A percentile compares a stretch with the other conserved stretches of the same genome.
Evolutionary conservation across 2,797 vertebrate genomes (phyloP).

Genomic region (Ctenopoma multispine): DNA sequence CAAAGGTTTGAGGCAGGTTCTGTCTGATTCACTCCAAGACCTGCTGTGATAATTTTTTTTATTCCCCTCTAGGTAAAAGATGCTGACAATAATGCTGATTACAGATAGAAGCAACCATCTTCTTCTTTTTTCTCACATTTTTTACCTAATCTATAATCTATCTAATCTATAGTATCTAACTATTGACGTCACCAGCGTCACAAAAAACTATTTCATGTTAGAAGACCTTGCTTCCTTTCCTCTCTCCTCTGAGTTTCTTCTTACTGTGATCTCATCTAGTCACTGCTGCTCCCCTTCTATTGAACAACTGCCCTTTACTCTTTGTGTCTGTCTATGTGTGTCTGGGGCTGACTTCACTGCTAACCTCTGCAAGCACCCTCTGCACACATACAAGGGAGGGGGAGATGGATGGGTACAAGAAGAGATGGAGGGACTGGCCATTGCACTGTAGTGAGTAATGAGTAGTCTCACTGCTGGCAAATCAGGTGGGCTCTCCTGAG

Average conservation of each 20-base stretch:
- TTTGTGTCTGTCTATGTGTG: constrained; percentile 38
- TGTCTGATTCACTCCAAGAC: constrained; percentile 48
- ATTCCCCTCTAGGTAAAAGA: constrained; percentile 30
- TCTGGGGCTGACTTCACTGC: constrained; percentile 35
- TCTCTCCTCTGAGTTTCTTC: background rate
- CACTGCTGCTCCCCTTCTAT: constrained; percentile 44
- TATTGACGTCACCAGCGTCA: constrained; percentile 14
- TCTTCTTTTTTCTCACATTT: constrained; percentile 18
- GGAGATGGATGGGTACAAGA: constrained; percentile 43
- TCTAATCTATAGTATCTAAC: constrained; percentile 25
- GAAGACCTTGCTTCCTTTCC: background rate
- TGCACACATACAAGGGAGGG: constrained; percentile 19
- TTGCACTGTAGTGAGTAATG: constrained; percentile 73
- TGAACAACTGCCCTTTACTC: constrained; percentile 56
- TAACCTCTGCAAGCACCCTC: constrained; percentile 41
- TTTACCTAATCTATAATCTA: too few relatives aligned
- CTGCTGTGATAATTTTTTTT: constrained; percentile 41
- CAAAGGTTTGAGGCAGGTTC: constrained; percentile 42
- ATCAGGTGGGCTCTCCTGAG: constrained; percentile 60
- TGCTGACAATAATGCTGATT: constrained; percentile 32
- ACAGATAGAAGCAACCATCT: constrained; percentile 18
- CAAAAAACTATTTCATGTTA: constrained; percentile 12
- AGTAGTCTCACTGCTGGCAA: constrained; percentile 66
- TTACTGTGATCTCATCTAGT: constrained; percentile 45
- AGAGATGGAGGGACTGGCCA: constrained; percentile 39